phyloP scores from a whole-genome alignment of 2,888 invertebrate genomes.

The Axea sp. region DNA sequence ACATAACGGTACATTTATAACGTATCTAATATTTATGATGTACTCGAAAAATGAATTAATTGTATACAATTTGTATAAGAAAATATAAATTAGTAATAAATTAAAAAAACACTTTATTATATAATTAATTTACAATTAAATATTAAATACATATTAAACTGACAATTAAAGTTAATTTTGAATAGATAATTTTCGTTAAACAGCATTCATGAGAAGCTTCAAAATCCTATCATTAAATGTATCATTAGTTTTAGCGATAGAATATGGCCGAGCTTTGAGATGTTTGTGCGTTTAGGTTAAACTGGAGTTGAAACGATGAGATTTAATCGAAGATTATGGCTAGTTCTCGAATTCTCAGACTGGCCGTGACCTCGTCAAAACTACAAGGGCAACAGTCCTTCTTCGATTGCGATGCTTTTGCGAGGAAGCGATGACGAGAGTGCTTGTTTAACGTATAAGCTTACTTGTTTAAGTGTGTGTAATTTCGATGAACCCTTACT shows the following conservation, averaged over 20 bases:
- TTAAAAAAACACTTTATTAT: too few species aligned
- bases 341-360: constrained; percentile 23
- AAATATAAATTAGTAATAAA: too few species aligned
- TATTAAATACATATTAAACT: too few species aligned
- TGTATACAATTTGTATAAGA: too few species aligned
- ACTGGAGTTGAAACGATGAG: constrained; percentile 28
- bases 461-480: constrained; percentile 36
- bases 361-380: constrained; percentile 47
- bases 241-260: not conserved
- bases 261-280: constrained; percentile 29
- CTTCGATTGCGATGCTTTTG: constrained; percentile 5
- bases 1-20: too few species aligned
- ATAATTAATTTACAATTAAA: too few species aligned
- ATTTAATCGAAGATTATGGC: constrained; percentile 53
- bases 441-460: constrained; percentile 34
- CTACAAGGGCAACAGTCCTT: constrained; percentile 7
- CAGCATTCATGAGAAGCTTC: not conserved
- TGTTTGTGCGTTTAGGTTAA: constrained; percentile 33
- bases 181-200: too few species aligned
- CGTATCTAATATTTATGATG: too few species aligned
- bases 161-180: too few species aligned
- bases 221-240: not conserved
- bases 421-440: constrained; percentile 26
- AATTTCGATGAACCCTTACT: constrained; percentile 34
- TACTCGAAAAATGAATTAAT: too few species aligned